Evolutionary conservation across 2,797 vertebrate species (phyloP).

Genomic region (Dromococcyx pavoninus): DNA sequence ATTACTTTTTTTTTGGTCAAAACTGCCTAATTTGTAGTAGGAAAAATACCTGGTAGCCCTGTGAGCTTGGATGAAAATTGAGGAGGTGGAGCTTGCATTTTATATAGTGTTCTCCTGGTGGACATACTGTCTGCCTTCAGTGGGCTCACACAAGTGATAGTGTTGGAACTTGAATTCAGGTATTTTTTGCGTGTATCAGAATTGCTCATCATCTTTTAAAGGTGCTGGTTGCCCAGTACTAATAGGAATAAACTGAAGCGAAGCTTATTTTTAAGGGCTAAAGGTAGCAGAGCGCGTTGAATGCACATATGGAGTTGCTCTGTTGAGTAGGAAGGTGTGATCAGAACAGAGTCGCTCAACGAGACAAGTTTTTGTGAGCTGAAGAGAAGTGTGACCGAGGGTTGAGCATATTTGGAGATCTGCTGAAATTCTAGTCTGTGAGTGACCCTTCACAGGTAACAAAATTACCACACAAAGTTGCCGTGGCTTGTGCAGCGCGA

Average conservation of each 20-base stretch:
- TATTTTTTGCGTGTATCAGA: neutral
- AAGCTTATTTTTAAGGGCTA: slow-evolving; percentile 45
- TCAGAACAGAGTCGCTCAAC: slow-evolving; percentile 45
- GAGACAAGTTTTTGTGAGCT: slow-evolving; percentile 29
- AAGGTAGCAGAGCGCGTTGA: slow-evolving; percentile 26
- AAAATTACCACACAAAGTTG: neutral
- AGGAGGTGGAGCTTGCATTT: neutral
- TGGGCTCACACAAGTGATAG: neutral
- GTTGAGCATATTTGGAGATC: slow-evolving; percentile 48
- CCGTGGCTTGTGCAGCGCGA: neutral
- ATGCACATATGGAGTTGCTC: slow-evolving; percentile 56
- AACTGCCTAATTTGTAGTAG: neutral
- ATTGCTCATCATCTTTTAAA: neutral
- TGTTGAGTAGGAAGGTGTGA: slow-evolving; percentile 68
- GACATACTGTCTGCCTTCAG: neutral
- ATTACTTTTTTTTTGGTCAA: neutral
- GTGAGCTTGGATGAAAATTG: neutral
- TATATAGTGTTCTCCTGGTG: neutral
- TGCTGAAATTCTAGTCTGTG: neutral
- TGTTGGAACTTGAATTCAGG: neutral
- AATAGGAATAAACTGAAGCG: slow-evolving; percentile 16
- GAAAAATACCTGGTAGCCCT: neutral
- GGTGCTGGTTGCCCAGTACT: neutral
- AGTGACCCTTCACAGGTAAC: neutral
- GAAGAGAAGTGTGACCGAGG: neutral